Conservation (phyloP, 2,113 vertebrate genomes). For the Micromys minutus region DNA sequence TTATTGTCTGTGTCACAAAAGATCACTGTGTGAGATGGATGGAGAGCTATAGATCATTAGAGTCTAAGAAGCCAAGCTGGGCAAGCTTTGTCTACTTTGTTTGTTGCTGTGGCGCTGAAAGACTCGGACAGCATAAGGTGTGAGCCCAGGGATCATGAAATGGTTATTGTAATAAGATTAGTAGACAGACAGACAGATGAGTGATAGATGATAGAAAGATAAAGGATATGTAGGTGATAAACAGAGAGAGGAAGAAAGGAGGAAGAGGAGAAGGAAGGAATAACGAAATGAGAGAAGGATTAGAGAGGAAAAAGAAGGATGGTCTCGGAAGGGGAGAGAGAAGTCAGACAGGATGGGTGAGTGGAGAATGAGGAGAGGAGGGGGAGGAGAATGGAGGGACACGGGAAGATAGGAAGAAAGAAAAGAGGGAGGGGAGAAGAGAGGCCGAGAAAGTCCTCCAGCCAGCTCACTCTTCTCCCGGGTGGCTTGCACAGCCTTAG, state of each 20-base stretch:
- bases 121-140: not conserved
- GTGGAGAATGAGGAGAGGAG: not conserved
- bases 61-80: not conserved
- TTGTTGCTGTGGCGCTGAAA: not conserved
- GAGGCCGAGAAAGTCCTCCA: not conserved
- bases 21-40: not conserved
- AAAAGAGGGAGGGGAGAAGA: rapidly evolving
- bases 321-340: no score
- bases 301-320: not conserved
- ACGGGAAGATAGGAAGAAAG: rapidly evolving
- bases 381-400: rapidly evolving
- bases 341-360: no score
- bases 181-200: not conserved
- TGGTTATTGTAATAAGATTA: not conserved
- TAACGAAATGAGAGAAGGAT: not conserved
- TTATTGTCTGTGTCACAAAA: not conserved
- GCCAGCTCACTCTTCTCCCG: not conserved
- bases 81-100: not conserved
- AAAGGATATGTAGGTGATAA: not conserved
- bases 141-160: not conserved
- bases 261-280: no score
- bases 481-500: not conserved
- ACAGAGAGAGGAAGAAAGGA: not conserved
- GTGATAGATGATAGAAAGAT: not conserved
- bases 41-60: not conserved